A percentile compares a stretch with the other conserved stretches of the same genome.
These are phyloP conservation scores for Eumeta japonica DNA, from an alignment of 1,140 invertebrate species.

Conservation along the genomic window DNA sequence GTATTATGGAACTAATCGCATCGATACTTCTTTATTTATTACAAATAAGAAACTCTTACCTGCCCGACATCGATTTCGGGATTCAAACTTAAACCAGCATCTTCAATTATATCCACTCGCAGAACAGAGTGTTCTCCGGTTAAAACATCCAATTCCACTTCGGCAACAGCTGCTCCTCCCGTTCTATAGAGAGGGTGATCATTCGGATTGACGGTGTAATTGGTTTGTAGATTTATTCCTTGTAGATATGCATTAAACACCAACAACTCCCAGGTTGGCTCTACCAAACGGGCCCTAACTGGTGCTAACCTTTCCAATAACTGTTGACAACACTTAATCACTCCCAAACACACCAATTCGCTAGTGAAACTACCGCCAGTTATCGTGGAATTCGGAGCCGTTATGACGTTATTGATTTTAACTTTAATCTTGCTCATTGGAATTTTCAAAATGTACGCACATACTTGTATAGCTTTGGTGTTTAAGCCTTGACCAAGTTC, in stretches of 20 bases:
- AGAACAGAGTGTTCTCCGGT: slow-evolving; percentile 70
- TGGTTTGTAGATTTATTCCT: slow-evolving; percentile 64
- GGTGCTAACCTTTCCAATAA: slow-evolving; percentile 62
- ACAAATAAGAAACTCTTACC: too few species aligned
- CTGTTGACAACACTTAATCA: slow-evolving; percentile 63
- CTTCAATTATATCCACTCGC: slow-evolving; percentile 75
- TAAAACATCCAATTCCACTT: slow-evolving; percentile 79
- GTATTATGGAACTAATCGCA: too few species aligned
- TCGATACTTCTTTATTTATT: background rate
- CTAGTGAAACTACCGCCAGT: slow-evolving; percentile 62
- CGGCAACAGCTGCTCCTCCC: slow-evolving; percentile 61
- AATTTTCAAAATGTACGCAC: slow-evolving; percentile 70
- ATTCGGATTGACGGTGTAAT: slow-evolving; percentile 46
- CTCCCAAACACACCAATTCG: slow-evolving; percentile 52
- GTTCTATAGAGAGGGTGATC: slow-evolving; percentile 59
- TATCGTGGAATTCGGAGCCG: slow-evolving; percentile 53
- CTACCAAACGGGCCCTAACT: slow-evolving; percentile 55
- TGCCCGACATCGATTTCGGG: slow-evolving; percentile 78
- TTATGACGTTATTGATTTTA: slow-evolving; percentile 56
- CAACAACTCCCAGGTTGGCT: slow-evolving; percentile 64
- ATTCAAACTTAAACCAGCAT: slow-evolving; percentile 68
- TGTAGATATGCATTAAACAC: slow-evolving; percentile 54
- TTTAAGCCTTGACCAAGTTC: slow-evolving; percentile 80
- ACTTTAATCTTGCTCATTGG: slow-evolving; percentile 68
- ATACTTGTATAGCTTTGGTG: slow-evolving; percentile 65